Percentiles rank a stretch among this genome's conserved stretches.
Conservation (phyloP, 2,113 vertebrate genomes). For the Austrofundulus limnaeus region DNA sequence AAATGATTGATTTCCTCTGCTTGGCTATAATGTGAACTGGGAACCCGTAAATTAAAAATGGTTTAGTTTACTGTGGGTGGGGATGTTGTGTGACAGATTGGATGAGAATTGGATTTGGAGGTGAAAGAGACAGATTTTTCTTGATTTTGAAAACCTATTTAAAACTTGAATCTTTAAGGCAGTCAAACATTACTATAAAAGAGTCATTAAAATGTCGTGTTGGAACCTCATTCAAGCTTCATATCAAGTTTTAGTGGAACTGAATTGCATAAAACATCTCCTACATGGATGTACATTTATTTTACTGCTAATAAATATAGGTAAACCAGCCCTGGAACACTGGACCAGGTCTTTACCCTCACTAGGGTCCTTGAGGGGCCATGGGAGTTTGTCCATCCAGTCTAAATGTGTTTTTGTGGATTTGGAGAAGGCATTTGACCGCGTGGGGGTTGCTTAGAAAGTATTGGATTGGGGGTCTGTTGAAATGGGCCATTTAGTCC, state of each 20-base stretch:
- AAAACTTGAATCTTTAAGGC: conserved; percentile 7
- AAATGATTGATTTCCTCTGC: conserved; percentile 65
- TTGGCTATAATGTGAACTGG: conserved; percentile 47
- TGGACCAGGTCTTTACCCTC: no score
- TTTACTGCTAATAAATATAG: not conserved
- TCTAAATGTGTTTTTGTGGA: no score
- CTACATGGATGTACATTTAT: not conserved
- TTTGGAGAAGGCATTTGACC: no score
- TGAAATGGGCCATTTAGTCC: no score
- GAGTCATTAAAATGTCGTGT: not conserved
- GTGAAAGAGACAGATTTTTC: conserved; percentile 11
- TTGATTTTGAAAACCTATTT: conserved; percentile 32
- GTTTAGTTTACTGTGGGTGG: conserved; percentile 40
- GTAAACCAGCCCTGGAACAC: no score
- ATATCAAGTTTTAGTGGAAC: not conserved
- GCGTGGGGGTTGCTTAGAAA: no score
- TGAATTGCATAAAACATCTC: not conserved
- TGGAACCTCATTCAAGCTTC: not conserved
- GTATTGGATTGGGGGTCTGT: no score
- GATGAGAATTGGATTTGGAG: conserved; percentile 19
- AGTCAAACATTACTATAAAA: not conserved
- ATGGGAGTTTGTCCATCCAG: no score
- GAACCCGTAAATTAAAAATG: conserved; percentile 68
- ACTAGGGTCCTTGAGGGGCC: no score
- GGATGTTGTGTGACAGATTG: conserved; percentile 26